Conservation (phyloP, 2,797 vertebrate species). For the Spinus olivaceus region DNA sequence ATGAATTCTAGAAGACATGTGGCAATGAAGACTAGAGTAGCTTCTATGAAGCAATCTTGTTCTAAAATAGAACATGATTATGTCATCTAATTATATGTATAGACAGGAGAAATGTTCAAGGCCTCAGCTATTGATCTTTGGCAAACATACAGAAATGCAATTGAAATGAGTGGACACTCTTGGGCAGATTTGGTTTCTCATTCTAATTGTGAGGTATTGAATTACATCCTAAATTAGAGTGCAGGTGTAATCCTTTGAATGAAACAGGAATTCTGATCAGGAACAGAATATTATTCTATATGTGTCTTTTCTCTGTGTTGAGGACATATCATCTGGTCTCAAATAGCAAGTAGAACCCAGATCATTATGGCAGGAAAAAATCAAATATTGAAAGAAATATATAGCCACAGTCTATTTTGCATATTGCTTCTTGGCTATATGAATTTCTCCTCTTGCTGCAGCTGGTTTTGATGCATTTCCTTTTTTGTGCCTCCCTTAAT, state of each 20-base stretch:
- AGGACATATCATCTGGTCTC: background rate
- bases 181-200: background rate
- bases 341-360: background rate
- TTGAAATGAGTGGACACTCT: background rate
- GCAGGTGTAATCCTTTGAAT: background rate
- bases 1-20: background rate
- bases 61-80: background rate
- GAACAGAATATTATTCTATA: background rate
- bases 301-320: background rate
- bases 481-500: background rate
- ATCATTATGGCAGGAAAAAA: background rate
- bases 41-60: background rate
- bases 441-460: background rate
- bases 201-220: background rate
- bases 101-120: background rate
- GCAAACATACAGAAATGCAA: background rate
- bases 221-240: background rate
- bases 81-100: background rate
- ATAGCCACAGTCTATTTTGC: background rate
- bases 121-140: background rate
- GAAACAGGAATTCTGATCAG: background rate
- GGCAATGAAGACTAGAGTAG: background rate
- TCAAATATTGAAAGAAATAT: background rate
- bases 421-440: background rate
- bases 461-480: fast-evolving